Conservation (phyloP, 1,140 invertebrate genomes). For the Tetramorium parvispinum region DNA sequence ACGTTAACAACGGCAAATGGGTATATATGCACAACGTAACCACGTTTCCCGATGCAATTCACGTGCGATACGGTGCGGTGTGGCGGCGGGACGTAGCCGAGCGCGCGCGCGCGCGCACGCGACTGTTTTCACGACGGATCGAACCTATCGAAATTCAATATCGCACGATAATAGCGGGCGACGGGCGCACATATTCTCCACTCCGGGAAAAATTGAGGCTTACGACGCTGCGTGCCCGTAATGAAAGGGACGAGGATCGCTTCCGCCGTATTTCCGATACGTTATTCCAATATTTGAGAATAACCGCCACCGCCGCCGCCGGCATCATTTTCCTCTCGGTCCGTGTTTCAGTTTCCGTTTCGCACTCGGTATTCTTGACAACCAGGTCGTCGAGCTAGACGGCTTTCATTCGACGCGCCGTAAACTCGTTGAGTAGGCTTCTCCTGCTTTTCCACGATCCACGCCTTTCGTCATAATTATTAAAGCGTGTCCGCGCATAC, state of each 20-base stretch:
- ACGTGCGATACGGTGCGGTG: neutral
- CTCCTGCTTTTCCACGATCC: slow-evolving; percentile 25
- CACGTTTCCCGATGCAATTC: slow-evolving; percentile 48
- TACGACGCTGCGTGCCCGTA: slow-evolving; percentile 39
- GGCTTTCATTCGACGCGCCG: slow-evolving; percentile 45
- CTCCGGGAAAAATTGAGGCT: slow-evolving; percentile 42
- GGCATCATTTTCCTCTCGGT: slow-evolving; percentile 54
- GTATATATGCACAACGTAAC: slow-evolving; percentile 55
- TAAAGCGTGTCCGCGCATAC: neutral
- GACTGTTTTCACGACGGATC: slow-evolving; percentile 19
- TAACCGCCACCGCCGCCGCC: slow-evolving; percentile 27
- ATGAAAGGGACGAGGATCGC: slow-evolving; percentile 30
- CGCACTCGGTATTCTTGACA: slow-evolving; percentile 43
- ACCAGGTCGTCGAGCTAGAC: slow-evolving; percentile 51
- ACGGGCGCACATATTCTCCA: slow-evolving; percentile 8
- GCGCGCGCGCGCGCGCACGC: neutral
- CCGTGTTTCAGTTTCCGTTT: slow-evolving; percentile 70
- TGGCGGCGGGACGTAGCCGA: neutral
- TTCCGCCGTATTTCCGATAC: slow-evolving; percentile 29
- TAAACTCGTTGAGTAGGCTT: neutral
- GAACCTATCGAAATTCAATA: slow-evolving; percentile 58
- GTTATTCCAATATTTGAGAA: slow-evolving; percentile 64
- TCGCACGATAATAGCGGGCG: slow-evolving; percentile 40
- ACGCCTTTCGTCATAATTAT: slow-evolving; percentile 22
- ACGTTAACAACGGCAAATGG: slow-evolving; percentile 29